Base-by-base conservation (phyloP, 2,888 invertebrate species). In the Tribolium freemani region DNA sequence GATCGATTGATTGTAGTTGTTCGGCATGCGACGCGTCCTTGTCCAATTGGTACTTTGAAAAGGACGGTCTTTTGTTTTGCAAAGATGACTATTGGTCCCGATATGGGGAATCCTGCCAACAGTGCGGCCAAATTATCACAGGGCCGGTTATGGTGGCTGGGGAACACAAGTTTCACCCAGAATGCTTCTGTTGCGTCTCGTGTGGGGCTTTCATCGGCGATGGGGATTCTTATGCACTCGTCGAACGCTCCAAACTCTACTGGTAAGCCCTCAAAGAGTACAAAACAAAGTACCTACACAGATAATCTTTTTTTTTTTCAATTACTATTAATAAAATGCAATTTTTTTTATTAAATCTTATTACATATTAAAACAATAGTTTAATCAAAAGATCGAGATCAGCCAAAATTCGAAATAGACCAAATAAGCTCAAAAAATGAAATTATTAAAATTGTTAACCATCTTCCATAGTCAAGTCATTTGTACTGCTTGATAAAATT, bases 131-230 rank as follows among this genome's bases (percentile, higher is more conserved):
- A 88, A 85, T 88, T 75, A 92, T 92, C 79, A 94, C 95, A 0
- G 97, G 97, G 0, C 96, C 97, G 21, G 95, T 96, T 76, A 97
- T 97, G 97, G 92, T 96, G 74, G 97, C 97, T 16, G 97, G 97
- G 30, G 95, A 95, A 83, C 96, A 96, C 88, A 95, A 96, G 86
- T 97, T 96, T 88, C 97, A 98, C 88, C 96, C 97, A 51, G 97
- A 97, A 89, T 97, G 97, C 88, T 97, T 97, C 87, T 92, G 94
- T 81, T 98, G 97, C 85, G 89, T 89, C 56, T 91, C 91, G 30
- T 97, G 97, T 86, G 89, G 91, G 31, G 89, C 92, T 2, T 96
- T 93, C 84, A 94, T 97, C 80, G 97, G 96, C 73, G 96, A 97
- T 88, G 96, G 96, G 4, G 96, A 97, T 84, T 93, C 96, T 5